phyloP scores from a whole-genome alignment of 1,140 invertebrate species.

The Magallana angulata region DNA sequence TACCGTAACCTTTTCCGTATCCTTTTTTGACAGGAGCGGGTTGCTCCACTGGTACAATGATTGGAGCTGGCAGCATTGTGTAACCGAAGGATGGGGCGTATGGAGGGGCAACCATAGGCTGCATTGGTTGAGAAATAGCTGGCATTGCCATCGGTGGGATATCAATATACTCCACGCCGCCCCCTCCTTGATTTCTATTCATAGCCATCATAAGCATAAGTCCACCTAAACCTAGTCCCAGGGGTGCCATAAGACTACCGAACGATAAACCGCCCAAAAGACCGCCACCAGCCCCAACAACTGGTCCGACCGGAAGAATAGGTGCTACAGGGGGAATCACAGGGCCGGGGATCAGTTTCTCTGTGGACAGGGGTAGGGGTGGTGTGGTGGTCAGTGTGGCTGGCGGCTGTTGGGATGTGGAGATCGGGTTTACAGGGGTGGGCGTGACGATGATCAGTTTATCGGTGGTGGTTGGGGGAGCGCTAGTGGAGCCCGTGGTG shows the following conservation, averaged over 20 bases:
- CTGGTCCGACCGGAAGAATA: neutral
- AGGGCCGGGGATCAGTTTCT: conserved; percentile 21
- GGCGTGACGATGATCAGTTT: conserved; percentile 20
- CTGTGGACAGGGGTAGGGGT: conserved; percentile 12
- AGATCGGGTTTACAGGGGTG: neutral
- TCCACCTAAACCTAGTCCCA: conserved; percentile 21
- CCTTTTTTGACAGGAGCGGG: neutral
- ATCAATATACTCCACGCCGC: neutral
- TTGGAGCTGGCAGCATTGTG: neutral
- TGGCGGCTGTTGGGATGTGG: neutral
- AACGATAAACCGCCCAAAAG: neutral
- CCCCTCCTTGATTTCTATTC: neutral
- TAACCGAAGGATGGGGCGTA: conserved; percentile 7
- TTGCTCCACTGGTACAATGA: neutral
- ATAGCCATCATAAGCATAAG: neutral
- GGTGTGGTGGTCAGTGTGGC: neutral
- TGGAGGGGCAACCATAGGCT: neutral
- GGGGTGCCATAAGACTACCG: neutral
- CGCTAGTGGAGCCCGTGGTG: neutral
- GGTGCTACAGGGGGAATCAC: neutral
- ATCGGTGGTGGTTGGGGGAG: conserved; percentile 28
- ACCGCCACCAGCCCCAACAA: neutral
- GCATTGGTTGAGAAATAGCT: neutral
- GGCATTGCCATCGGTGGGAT: conserved; percentile 7
- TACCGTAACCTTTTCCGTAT: conserved; percentile 1